Base-by-base conservation (phyloP, 2,888 invertebrate genomes). In the Hermodice carunculata region DNA sequence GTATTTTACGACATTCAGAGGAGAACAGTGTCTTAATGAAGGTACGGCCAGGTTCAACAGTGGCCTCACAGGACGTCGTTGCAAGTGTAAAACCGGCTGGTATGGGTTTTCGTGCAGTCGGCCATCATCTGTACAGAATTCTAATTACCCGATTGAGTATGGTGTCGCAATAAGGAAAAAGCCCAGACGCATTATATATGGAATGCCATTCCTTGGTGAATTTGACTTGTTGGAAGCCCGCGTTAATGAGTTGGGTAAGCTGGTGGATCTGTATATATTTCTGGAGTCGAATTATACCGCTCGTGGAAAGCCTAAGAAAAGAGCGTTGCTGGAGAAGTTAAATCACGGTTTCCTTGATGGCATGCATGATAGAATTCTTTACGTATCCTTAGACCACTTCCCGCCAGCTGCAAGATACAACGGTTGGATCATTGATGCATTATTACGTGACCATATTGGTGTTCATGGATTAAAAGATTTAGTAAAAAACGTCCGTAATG, bases 231-330 rank as follows among this genome's bases (percentile, higher is more conserved):
- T 73, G 24, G 68, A 70, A 58, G 89, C 91, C 54, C 88, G 90
- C 78, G 84, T 92, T 58, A 88, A 89, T 74, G 90, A 91, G 78
- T 85, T 91, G 22, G 84, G 87, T 58, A 85, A 88, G 54, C 88
- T 89, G 58, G 89, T 92, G 6, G 91, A 92, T 80, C 87, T 90
- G 65, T 91, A 91, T 83, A 86, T 92, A 62, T 84, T 92, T 17
- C 70, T 76, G 5, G 83, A 84, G 65, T 79, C 81, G 3, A 81
- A 81, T 64, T 77, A 70, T 58, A 80, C 82, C 1, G 79, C 80
- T 43, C 74, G 73, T 51, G 83, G 83, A 4, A 70, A 76, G 52
- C 63, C 66, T 6, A 83, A 82, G 61, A 68, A 70, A 0, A 57
- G 80, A 54, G 76, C 86, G 73, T 87, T 90, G 63, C 83, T 85